Base-by-base conservation (phyloP, 2,113 vertebrate genomes). In the Dascyllus trimaculatus region DNA sequence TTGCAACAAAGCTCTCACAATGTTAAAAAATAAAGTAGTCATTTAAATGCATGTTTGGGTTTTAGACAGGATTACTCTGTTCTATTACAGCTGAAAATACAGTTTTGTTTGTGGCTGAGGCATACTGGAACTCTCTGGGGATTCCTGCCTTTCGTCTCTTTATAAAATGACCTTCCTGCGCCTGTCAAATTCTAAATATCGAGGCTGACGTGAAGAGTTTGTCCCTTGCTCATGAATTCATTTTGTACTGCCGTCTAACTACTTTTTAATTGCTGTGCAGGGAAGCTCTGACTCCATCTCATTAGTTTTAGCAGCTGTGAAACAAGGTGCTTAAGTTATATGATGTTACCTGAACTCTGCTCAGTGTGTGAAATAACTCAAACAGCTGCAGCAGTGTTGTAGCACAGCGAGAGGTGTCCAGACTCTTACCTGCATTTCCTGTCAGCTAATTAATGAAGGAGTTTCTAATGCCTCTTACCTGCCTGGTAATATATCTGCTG, bases 291-390 rank as follows among this genome's bases (percentile, higher is more conserved):
- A 73, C 69, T 74, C 11, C 38, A n/a, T 73, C 43, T 78, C 81
- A 68, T 83, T 83, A 51, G 49, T 73, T 63, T 73, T 2, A 68
- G 68, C 61, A 29, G 51, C 57, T 57, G 57, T 11, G 7, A n/a
- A 73, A 73, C 63, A 67, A 77, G 53, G 46, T 72, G 79, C 59
- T 88, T 26, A 54, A 80, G 68, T 69, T 43, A 24, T 74, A 1
- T 77, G 79, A 83, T 65, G 71, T 59, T 80, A 35, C 57, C 79
- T 78, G 64, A 21, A 65, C 85, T 68, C 69, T 61, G 69, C 62
- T 60, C 75, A 1, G 40, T 10, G 46, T 65, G 46, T 65, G 71
- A 75, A 57, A 67, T 78, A 75, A 77, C 85, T 83, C 65, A 21
- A 24, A 56, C 52, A 69, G 38, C 24, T 21, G 11, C 21, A 15